Evolutionary conservation across 2,113 vertebrate genomes (phyloP).

Genomic region (Pseudolaguvia tuberculata): DNA sequence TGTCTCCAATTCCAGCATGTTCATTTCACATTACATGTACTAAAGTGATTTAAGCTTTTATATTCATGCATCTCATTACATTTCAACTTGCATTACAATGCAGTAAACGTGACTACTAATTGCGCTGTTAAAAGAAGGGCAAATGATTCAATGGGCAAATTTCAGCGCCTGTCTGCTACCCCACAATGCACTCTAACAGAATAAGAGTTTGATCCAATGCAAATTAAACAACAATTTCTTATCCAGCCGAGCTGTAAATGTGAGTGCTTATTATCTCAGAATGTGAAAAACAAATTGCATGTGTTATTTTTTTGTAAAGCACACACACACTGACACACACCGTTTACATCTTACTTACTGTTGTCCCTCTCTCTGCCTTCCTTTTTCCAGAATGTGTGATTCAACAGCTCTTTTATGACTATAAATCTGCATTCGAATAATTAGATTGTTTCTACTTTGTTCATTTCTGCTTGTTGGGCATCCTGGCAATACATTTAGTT

Average conservation of each 20-base stretch:
- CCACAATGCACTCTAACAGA: conserved; percentile 28
- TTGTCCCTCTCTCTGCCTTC: background rate
- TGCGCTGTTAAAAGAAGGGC: conserved; percentile 49
- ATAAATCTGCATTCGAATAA: conserved; percentile 48
- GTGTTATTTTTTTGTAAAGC: background rate
- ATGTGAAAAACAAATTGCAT: conserved; percentile 19
- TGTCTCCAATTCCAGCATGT: background rate
- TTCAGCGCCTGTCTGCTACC: conserved; percentile 40
- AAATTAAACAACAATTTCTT: conserved; percentile 33
- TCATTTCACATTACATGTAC: background rate
- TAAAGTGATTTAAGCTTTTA: background rate
- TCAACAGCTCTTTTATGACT: conserved; percentile 19
- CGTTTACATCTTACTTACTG: background rate
- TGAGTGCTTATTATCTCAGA: conserved; percentile 34
- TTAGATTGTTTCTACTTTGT: conserved; percentile 23
- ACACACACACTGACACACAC: conserved; percentile 2
- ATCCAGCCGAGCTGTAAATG: conserved; percentile 33
- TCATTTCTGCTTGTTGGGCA: background rate
- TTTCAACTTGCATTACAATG: conserved; percentile 32
- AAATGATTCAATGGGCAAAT: conserved; percentile 33
- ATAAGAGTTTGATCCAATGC: conserved; percentile 31
- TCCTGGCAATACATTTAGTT: conserved; percentile 10
- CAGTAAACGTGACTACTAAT: conserved; percentile 50
- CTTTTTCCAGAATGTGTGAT: conserved; percentile 11
- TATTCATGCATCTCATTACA: conserved; percentile 55